phyloP scores from a whole-genome alignment of 2,888 invertebrate species.

The Heliconius sara region DNA sequence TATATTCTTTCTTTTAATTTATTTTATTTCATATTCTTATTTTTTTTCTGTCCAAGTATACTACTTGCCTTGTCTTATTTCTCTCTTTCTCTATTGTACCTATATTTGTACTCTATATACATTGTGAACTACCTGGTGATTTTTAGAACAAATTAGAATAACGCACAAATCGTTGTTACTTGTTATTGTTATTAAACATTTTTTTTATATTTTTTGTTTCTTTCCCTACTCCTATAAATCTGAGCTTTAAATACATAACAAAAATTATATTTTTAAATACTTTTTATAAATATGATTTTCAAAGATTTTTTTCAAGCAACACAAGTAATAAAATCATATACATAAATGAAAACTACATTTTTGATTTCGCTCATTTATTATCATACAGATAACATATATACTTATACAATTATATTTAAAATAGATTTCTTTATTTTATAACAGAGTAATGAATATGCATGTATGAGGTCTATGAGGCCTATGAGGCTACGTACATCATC shows the following conservation, averaged over 20 bases:
- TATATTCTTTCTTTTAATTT: neutral
- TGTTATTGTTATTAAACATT: constrained; percentile 61
- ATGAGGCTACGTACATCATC: constrained; percentile 21
- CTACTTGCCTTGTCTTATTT: neutral
- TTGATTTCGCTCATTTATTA: constrained; percentile 61
- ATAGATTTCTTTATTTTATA: constrained; percentile 78
- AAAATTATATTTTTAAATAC: too few species aligned
- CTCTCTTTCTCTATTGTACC: neutral
- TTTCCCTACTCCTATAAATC: neutral
- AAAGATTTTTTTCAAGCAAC: too few species aligned
- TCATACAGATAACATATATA: constrained; percentile 79
- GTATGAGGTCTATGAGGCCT: constrained; percentile 36
- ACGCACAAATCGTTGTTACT: constrained; percentile 57
- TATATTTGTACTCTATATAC: neutral
- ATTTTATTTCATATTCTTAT: neutral
- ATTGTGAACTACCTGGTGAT: constrained; percentile 65
- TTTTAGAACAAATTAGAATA: constrained; percentile 56
- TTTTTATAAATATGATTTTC: too few species aligned
- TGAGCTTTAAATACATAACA: neutral
- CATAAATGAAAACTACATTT: constrained; percentile 44
- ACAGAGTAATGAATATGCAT: constrained; percentile 56
- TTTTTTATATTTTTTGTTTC: constrained; percentile 54
- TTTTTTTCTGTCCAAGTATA: neutral
- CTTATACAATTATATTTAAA: constrained; percentile 82
- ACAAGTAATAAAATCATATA: neutral